Base-by-base conservation (phyloP, 2,797 vertebrate genomes). In the Choloepus didactylus region DNA sequence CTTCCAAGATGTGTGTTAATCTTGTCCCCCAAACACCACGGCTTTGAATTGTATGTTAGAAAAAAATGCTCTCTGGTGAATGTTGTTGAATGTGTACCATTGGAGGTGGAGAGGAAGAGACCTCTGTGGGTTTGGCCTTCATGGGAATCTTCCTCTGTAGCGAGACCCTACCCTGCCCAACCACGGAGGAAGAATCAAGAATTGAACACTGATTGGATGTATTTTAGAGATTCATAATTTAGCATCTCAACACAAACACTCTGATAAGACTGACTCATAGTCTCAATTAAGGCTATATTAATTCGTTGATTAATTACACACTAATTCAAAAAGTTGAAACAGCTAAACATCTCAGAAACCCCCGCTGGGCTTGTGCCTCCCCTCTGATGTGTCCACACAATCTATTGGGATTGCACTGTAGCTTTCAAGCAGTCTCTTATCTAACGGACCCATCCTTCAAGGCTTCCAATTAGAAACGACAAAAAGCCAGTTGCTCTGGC, bases 151-250 rank as follows among this genome's bases (percentile, higher is more conserved):
- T 54, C 35, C 11, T 44, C 38, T 87, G 23, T 35, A 16, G 3
- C 31, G 73, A 59, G 69, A 62, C 9, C 7, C 88, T 16, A 44
- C 41, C 41, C 41, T 44, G 41, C 41, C 41, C 41, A 44, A 44
- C 56, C 66, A 5, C 29, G 11, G 14, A 31, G 29, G 46, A 19
- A 76, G 11, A 72, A 76, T 79, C 29, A 73, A 38, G 86, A 81
- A 51, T 0, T 54, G 10, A 46, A 38, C 27, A 73, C 0, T 19
- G 5, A 72, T 51, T 21, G 93, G 31, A 76, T 66, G 9, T 12
- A n/a, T 25, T 87, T 83, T 21, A 93, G 66, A 84, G 62, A 6
- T 83, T 96, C 4, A 41, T 75, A 84, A 44, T 80, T 87, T 75
- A 81, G 76, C 2, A 49, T 75, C 14, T 86, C 49, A 75, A 73